Evolutionary conservation across 2,888 invertebrate genomes (phyloP).

Genomic region (Campoletis raptor): DNA sequence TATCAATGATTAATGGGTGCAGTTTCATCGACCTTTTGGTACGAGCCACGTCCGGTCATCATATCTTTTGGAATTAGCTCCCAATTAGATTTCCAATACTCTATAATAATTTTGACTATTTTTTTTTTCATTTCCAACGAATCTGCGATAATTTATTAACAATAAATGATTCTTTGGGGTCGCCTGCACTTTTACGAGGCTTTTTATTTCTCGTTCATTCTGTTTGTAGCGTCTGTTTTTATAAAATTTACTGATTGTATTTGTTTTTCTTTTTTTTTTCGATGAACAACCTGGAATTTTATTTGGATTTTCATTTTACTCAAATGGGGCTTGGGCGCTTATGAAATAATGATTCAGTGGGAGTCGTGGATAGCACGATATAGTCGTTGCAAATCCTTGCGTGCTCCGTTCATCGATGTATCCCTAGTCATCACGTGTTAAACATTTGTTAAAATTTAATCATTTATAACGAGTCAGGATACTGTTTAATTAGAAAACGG

Average conservation of each 20-base stretch:
- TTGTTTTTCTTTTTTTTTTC: neutral
- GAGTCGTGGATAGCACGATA: no score
- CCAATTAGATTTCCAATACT: neutral
- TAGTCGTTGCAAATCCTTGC: neutral
- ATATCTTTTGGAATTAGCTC: neutral
- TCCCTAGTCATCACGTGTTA: neutral
- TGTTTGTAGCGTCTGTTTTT: neutral
- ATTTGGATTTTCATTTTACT: neutral
- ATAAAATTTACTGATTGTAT: neutral
- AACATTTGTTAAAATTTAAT: neutral
- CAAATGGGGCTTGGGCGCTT: neutral
- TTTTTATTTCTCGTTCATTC: neutral
- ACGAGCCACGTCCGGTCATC: neutral
- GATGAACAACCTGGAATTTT: neutral
- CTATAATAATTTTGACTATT: neutral
- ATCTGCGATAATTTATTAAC: neutral
- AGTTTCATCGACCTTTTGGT: neutral
- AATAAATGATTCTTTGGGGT: neutral
- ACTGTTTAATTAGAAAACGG: neutral
- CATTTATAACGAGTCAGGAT: neutral
- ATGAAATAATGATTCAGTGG: neutral
- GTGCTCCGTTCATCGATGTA: neutral
- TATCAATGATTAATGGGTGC: neutral
- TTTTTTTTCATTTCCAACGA: neutral
- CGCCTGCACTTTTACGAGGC: neutral